Percentiles rank a stretch among this genome's conserved stretches.
Evolutionary conservation across 2,113 vertebrate species (phyloP).

Genomic region (Dunckerocampus dactyliophorus): DNA sequence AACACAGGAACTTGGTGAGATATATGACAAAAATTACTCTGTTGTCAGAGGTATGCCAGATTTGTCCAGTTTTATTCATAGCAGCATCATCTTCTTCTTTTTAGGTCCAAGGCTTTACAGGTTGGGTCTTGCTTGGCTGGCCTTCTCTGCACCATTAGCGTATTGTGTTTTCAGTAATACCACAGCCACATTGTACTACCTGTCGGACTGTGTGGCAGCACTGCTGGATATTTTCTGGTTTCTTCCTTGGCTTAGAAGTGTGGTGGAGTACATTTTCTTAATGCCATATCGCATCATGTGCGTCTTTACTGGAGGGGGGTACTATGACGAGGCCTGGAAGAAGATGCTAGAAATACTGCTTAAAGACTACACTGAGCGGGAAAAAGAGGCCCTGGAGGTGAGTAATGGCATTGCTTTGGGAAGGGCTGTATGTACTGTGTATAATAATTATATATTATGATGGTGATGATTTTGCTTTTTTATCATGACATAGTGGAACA

Average conservation of each 20-base stretch:
- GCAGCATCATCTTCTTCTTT: neutral
- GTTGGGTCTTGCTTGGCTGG: constrained; percentile 78
- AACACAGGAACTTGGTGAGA: constrained; percentile 59
- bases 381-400: constrained; percentile 78
- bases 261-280: constrained; percentile 75
- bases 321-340: constrained; percentile 79
- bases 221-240: constrained; percentile 79
- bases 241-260: constrained; percentile 72
- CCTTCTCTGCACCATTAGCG: constrained; percentile 78
- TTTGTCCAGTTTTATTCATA: neutral
- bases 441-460: no score
- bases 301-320: constrained; percentile 61
- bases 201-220: constrained; percentile 73
- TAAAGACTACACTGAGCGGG: constrained; percentile 74
- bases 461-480: no score
- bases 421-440: neutral
- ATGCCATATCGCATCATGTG: constrained; percentile 75
- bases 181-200: constrained; percentile 72
- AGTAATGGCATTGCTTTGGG: constrained; percentile 6
- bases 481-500: no score
- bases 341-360: constrained; percentile 78
- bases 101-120: constrained; percentile 74
- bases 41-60: neutral
- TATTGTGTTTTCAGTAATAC: constrained; percentile 79
- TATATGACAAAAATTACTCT: neutral